Percentiles rank a stretch among this genome's conserved stretches.
Evolutionary conservation across 2,113 vertebrate genomes (phyloP).

Genomic region (Campylomormyrus tamandua): DNA sequence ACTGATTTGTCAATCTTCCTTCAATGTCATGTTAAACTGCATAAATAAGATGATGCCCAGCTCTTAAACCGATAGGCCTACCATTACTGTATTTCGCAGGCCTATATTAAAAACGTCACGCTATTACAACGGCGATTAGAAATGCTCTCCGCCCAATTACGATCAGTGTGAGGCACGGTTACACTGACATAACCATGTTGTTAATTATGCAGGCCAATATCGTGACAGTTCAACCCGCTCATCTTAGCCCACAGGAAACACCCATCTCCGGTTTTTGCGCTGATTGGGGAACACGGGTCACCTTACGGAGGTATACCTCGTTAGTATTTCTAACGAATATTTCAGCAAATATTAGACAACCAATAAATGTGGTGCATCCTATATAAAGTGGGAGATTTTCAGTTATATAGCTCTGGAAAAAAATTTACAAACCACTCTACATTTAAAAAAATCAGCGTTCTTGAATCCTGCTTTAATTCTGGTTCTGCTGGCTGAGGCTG

Average conservation of each 20-base stretch:
- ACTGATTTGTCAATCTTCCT: background rate
- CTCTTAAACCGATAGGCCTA: no score
- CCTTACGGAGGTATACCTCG: constrained; percentile 21
- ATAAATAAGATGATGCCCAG: background rate
- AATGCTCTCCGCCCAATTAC: background rate
- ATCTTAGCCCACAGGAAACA: constrained; percentile 49
- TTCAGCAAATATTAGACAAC: background rate
- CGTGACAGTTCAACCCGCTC: constrained; percentile 32
- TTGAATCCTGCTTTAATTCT: background rate
- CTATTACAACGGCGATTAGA: background rate
- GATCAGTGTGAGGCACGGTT: background rate
- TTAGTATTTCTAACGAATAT: background rate
- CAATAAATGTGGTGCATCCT: background rate
- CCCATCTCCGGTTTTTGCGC: constrained; percentile 49
- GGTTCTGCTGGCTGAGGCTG: background rate
- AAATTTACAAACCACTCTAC: background rate
- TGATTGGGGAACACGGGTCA: constrained; percentile 49
- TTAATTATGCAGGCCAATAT: constrained; percentile 1
- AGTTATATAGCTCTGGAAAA: background rate
- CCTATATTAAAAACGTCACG: background rate
- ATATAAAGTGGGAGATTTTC: background rate
- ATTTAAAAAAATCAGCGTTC: background rate
- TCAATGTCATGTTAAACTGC: background rate
- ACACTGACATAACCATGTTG: background rate
- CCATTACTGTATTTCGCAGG: background rate